A percentile compares a stretch with the other conserved stretches of the same genome.
Conservation (phyloP, 2,797 vertebrate species). For the Hybognathus amarus region DNA sequence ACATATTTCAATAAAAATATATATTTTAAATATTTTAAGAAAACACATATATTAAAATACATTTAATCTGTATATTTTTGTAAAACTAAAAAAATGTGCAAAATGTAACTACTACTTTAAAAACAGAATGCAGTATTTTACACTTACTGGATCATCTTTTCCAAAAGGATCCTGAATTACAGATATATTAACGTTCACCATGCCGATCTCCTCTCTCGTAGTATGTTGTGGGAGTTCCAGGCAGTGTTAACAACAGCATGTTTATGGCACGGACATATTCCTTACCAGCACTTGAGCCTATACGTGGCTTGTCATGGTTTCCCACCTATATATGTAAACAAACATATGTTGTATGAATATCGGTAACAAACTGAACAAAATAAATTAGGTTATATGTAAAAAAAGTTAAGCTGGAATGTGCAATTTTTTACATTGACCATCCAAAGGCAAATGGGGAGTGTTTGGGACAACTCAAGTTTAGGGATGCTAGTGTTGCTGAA, state of each 20-base stretch:
- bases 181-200: slow-evolving; percentile 82
- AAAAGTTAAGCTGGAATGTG: not conserved
- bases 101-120: not conserved
- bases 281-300: slow-evolving; percentile 83
- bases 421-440: not conserved
- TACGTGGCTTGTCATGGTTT: slow-evolving; percentile 83
- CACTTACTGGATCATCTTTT: slow-evolving; percentile 72
- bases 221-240: slow-evolving; percentile 93
- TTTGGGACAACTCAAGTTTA: not conserved
- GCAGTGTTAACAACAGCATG: slow-evolving; percentile 94
- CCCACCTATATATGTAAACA: slow-evolving; percentile 79
- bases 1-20: too few species aligned
- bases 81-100: not conserved
- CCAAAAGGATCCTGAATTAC: slow-evolving; percentile 75
- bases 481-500: not conserved
- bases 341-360: not conserved
- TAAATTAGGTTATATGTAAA: not conserved
- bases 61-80: not conserved
- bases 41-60: not conserved
- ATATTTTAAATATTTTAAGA: not conserved
- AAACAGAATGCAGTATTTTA: not conserved
- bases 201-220: slow-evolving; percentile 98
- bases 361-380: not conserved
- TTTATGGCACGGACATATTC: slow-evolving; percentile 83
- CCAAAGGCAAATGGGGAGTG: not conserved